phyloP scores from a whole-genome alignment of 2,113 vertebrate species.

The Crotalus helleri region DNA sequence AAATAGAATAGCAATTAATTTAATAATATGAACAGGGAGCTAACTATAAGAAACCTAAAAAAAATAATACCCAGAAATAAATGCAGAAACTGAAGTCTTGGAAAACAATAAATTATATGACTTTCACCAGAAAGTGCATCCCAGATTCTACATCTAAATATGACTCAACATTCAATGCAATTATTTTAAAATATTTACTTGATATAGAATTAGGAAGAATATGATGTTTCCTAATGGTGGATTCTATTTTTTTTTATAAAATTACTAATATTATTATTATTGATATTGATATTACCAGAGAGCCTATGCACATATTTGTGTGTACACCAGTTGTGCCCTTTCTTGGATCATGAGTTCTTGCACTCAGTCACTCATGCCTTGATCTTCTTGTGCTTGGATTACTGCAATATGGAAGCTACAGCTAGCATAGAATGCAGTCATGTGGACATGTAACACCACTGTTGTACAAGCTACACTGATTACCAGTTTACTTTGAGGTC shows the following conservation, averaged over 20 bases:
- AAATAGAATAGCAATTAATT: neutral
- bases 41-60: neutral
- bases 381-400: neutral
- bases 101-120: neutral
- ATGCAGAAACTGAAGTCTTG: neutral
- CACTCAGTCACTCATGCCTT: neutral
- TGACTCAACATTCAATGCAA: neutral
- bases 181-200: neutral
- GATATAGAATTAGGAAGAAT: neutral
- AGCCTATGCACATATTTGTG: neutral
- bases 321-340: neutral
- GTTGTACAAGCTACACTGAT: neutral
- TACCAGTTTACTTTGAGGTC: neutral
- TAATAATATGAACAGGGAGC: neutral
- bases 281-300: neutral
- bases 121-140: neutral
- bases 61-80: neutral
- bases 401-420: neutral
- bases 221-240: neutral
- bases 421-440: neutral
- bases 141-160: neutral
- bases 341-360: neutral
- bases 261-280: neutral
- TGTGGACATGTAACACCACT: neutral
- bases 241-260: neutral